Evolutionary conservation across 2,113 vertebrate species (phyloP).

Genomic region (Actenoides lindsayi): DNA sequence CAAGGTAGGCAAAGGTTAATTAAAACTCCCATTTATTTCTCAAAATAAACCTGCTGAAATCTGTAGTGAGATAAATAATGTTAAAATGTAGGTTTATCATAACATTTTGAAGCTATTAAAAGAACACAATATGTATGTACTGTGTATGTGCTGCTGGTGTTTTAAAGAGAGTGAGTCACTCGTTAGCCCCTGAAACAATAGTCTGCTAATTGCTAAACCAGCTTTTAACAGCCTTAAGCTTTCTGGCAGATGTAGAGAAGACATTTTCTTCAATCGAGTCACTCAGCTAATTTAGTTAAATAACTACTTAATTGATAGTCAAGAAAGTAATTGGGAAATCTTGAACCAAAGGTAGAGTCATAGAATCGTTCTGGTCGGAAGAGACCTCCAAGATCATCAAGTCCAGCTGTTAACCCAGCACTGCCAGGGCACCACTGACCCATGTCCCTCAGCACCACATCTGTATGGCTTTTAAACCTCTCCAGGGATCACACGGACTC

Average conservation of each 20-base stretch:
- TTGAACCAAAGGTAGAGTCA: neutral
- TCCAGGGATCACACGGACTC: neutral
- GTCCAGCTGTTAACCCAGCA: neutral
- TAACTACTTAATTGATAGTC: neutral
- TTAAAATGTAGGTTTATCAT: neutral
- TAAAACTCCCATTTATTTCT: slow-evolving; percentile 8
- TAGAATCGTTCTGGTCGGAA: neutral
- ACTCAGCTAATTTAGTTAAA: slow-evolving; percentile 19
- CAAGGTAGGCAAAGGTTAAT: neutral
- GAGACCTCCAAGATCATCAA: neutral
- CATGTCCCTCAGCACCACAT: neutral
- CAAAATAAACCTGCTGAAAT: slow-evolving; percentile 6
- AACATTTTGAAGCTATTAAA: slow-evolving; percentile 34
- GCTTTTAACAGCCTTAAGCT: slow-evolving; percentile 20
- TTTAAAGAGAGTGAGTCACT: slow-evolving; percentile 10
- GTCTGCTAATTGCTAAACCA: slow-evolving; percentile 41
- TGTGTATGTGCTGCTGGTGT: neutral
- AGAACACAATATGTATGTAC: neutral
- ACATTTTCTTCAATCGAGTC: neutral
- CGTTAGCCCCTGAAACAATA: slow-evolving; percentile 15
- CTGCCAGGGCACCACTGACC: neutral
- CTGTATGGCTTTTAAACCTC: neutral
- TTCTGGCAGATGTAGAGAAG: slow-evolving; percentile 14
- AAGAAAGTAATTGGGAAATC: neutral
- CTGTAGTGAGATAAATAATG: neutral